Conservation (phyloP, 2,797 vertebrate species). For the Alfaro cultratus region DNA sequence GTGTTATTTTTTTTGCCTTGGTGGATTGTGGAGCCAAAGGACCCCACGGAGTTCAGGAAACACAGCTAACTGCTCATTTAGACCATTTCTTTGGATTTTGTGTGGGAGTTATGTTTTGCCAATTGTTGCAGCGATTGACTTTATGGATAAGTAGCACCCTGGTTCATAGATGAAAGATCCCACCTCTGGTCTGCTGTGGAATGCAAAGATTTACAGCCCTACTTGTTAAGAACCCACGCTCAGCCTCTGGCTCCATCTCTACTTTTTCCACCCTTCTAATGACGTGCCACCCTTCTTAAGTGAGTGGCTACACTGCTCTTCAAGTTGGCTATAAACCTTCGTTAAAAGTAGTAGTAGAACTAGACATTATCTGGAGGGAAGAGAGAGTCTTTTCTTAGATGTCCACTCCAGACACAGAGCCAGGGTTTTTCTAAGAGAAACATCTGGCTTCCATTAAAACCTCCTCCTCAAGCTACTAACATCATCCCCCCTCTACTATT, state of each 20-base stretch:
- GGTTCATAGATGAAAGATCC: slow-evolving; percentile 16
- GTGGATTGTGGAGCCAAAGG: slow-evolving; percentile 53
- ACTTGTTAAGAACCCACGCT: slow-evolving; percentile 7
- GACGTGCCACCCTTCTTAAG: slow-evolving; percentile 9
- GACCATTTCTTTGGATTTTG: slow-evolving; percentile 8
- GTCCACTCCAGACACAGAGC: slow-evolving; percentile 28
- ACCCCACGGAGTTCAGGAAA: slow-evolving; percentile 52
- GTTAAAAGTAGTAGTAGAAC: not conserved
- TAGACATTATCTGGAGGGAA: slow-evolving; percentile 18
- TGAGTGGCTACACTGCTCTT: not conserved
- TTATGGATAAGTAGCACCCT: not conserved
- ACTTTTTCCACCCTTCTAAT: slow-evolving; percentile 36
- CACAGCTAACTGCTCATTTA: slow-evolving; percentile 13
- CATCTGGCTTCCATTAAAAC: slow-evolving; percentile 80
- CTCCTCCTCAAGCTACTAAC: slow-evolving; percentile 22
- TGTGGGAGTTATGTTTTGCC: not conserved
- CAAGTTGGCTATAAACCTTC: not conserved
- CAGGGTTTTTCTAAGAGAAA: slow-evolving; percentile 51
- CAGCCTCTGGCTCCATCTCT: slow-evolving; percentile 43
- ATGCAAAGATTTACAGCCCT: slow-evolving; percentile 51
- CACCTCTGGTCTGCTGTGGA: slow-evolving; percentile 34
- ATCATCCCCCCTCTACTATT: slow-evolving; percentile 29
- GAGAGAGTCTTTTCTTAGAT: slow-evolving; percentile 24
- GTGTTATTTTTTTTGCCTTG: slow-evolving; percentile 48
- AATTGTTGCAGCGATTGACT: not conserved